These are phyloP conservation scores for Fragum sueziense DNA, from an alignment of 2,888 invertebrate species.

Conservation along the genomic window DNA sequence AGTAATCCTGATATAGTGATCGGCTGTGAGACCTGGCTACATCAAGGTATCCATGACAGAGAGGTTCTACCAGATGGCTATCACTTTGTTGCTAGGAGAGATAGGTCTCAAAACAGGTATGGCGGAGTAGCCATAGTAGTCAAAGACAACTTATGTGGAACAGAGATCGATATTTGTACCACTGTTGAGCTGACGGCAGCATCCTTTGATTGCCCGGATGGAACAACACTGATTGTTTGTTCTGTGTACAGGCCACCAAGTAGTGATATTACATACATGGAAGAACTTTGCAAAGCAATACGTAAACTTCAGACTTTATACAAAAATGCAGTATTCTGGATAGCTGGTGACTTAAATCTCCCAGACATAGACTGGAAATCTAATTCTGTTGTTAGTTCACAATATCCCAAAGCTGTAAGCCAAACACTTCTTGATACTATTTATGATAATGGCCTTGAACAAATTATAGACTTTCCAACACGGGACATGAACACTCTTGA, in stretches of 20 bases:
- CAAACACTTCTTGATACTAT: slow-evolving; percentile 17
- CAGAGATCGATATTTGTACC: too few relatives aligned
- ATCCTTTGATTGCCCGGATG: too few relatives aligned
- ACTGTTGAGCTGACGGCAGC: too few relatives aligned
- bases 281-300: too few relatives aligned
- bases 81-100: slow-evolving; percentile 15
- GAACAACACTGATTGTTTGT: neutral
- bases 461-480: slow-evolving; percentile 28
- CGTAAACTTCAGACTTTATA: slow-evolving; percentile 2
- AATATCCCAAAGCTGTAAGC: too few relatives aligned
- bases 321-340: slow-evolving; percentile 32
- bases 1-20: too few relatives aligned
- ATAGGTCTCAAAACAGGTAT: too few relatives aligned
- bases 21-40: slow-evolving; percentile 43
- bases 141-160: too few relatives aligned
- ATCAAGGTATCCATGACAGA: slow-evolving; percentile 30
- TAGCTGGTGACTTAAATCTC: slow-evolving; percentile 39
- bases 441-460: slow-evolving; percentile 22
- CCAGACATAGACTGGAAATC: slow-evolving; percentile 37
- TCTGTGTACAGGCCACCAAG: too few relatives aligned
- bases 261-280: too few relatives aligned
- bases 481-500: slow-evolving; percentile 20
- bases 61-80: slow-evolving; percentile 25
- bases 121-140: too few relatives aligned
- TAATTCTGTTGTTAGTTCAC: too few relatives aligned